A percentile compares a stretch with the other conserved stretches of the same genome.
These are phyloP conservation scores for Drosophila monieri DNA, from an alignment of 2,888 invertebrate species.

Conservation along the genomic window DNA sequence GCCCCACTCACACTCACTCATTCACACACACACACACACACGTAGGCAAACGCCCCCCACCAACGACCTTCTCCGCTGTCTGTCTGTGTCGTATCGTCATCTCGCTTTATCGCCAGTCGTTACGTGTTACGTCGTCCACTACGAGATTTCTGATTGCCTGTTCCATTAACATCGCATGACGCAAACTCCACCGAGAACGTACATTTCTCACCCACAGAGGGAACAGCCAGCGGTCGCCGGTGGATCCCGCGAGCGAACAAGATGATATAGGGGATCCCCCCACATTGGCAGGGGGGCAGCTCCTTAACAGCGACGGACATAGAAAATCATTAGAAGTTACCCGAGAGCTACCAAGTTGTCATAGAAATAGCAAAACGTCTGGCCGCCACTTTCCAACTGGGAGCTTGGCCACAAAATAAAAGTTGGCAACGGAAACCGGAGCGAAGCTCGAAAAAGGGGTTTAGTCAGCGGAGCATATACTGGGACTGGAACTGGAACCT, in stretches of 20 bases:
- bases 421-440: conserved; percentile 10
- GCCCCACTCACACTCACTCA: conserved; percentile 53
- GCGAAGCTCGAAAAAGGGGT: conserved; percentile 17
- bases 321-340: conserved; percentile 76
- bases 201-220: conserved; percentile 60
- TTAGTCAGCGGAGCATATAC: conserved; percentile 9
- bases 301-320: conserved; percentile 55
- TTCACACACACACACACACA: conserved; percentile 12
- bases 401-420: background rate
- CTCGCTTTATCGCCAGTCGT: conserved; percentile 56
- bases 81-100: conserved; percentile 31
- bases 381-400: conserved; percentile 42
- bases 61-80: conserved; percentile 49
- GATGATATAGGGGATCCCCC: conserved; percentile 4
- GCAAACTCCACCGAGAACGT: conserved; percentile 83
- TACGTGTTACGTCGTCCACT: conserved; percentile 58
- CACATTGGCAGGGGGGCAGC: conserved; percentile 14
- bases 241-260: conserved; percentile 15
- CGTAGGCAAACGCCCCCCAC: conserved; percentile 19
- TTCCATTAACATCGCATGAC: conserved; percentile 84
- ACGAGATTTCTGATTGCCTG: conserved; percentile 67
- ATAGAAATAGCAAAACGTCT: conserved; percentile 75
- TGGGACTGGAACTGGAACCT: conserved; percentile 17
- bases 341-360: conserved; percentile 74
- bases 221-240: conserved; percentile 9